Evolutionary conservation across 2,888 invertebrate species (phyloP), one percentile per base, ranked within the genome.

Genomic region (Andrena fulva): DNA sequence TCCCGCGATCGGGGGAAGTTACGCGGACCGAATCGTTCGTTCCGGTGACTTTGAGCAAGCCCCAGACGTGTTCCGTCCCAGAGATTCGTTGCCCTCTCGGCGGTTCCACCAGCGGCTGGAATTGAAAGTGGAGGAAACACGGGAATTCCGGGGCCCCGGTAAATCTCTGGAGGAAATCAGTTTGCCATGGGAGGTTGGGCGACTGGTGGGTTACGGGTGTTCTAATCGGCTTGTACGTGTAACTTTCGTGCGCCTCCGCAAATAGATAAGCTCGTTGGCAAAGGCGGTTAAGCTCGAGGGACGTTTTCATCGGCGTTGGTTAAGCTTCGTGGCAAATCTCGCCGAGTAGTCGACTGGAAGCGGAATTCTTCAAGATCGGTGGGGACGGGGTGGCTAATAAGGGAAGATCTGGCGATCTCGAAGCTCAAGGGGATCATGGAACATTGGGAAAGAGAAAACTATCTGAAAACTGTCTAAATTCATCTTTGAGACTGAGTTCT

Each of bases 211-310:
- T 73, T 78, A 69, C 62, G 77, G 82, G 89, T 77, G 88, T 86
- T 90, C 87, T 90, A 91, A 91, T 91, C 91, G 91, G 87, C 87
- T 84, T 88, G 84, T 84, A 86, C 85, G 85, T 86, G 85, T 84
- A 77, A 85, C 83, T 78, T 87, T 73, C 77, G 73, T 54, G 79
- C 75, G 70, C 68, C 72, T 68, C 77, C 62, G 78, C 86, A 87
- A 86, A 86, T 85, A 86, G 87, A 86, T 88, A 89, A 90, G 86
- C 85, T 84, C 81, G 82, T 81, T 77, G 83, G 76, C 29, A 71
- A 62, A 67, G 69, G 56, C 60, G 73, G 78, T 78, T 76, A 75
- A 85, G 52, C 80, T 79, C 63, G 78, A 56, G 64, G 67, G 66
- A 80, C 77, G 87, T 87, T 87, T 85, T 87, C 79, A 78, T 78